Base-by-base conservation (phyloP, 2,797 vertebrate genomes). In the Cirrhinus molitorella region DNA sequence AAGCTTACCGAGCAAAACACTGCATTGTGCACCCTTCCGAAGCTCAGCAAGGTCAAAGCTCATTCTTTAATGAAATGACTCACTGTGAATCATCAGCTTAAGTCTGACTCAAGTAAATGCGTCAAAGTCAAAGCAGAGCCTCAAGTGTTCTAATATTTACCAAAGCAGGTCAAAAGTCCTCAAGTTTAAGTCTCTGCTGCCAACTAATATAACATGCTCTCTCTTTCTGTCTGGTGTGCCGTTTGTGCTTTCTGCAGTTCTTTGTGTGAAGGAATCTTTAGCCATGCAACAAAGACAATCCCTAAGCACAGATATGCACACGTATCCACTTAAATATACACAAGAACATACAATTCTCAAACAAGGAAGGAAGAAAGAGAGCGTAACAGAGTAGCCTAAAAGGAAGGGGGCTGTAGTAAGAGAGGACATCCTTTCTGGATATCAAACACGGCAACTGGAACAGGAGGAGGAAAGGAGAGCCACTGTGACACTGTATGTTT, bases 1-100 rank as follows among this genome's bases (percentile, higher is more conserved):
- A 75, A 40, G n/a, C 53, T 75, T 43, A 25, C n/a, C 12, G 73
- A 37, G 37, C 10, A 77, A 47, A 47, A 12, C 28, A 9, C 28
- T 79, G 61, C 28, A 66, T 28, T 12, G 31, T 49, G 59, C 79
- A 70, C 37, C 53, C 25, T 57, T 65, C 61, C 2, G 49, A 79
- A 66, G 45, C 25, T 78, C 45, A 17, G 40, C 25, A 34, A 78
- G 57, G 43, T 78, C 76, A 78, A 78, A 78, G 76, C 59, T 65
- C 61, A 49, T 51, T 66, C 43, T 31, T 43, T 49, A 31, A 47
- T 65, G 43, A 34, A 51, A 79, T 79, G 61, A 79, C 45, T 79
- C 61, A 51, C 28, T 34, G 19, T 23, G 28, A 79, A 63, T 63
- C 74, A 61, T 61, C 73, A 59, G 53, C 25, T 65, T 25, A 78